A percentile compares a stretch with the other conserved stretches of the same genome.
phyloP scores from a whole-genome alignment of 2,888 invertebrate species.

The Buathra laborator region DNA sequence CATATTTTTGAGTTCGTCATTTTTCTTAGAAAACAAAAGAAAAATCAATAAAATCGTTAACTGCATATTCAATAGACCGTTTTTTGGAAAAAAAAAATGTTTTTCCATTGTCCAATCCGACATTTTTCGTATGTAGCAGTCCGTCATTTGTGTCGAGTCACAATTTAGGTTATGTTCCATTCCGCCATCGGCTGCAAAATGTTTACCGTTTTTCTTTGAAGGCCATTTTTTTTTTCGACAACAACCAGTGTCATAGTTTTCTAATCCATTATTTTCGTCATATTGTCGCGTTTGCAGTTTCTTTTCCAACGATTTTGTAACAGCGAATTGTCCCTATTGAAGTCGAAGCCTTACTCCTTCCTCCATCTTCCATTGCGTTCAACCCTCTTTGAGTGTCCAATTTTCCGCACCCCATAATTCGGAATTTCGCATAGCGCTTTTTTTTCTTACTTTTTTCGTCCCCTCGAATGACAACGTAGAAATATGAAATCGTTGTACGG shows the following conservation, averaged over 20 bases:
- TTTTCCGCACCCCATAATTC: not conserved
- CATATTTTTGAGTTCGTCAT: not conserved
- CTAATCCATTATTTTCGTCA: not conserved
- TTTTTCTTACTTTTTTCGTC: not conserved
- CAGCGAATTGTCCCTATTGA: no score
- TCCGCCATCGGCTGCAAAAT: not conserved
- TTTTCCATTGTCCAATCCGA: not conserved
- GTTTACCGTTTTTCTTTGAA: not conserved
- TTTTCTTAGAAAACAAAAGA: not conserved
- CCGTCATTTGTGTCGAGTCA: not conserved
- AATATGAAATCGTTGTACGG: constrained; percentile 1
- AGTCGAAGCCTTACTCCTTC: no score
- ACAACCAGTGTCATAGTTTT: not conserved
- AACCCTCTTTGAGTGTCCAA: not conserved
- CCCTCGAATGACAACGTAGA: not conserved
- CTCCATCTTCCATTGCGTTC: no score
- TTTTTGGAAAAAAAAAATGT: not conserved
- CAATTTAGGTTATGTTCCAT: not conserved
- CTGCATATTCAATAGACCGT: no score
- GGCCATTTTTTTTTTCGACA: not conserved
- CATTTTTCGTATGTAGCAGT: not conserved
- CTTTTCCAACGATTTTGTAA: no score
- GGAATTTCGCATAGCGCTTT: not conserved
- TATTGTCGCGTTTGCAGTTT: not conserved
- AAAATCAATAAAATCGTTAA: no score